phyloP scores from a whole-genome alignment of 2,113 vertebrate genomes.

The Phalacrocorax brasilianus region DNA sequence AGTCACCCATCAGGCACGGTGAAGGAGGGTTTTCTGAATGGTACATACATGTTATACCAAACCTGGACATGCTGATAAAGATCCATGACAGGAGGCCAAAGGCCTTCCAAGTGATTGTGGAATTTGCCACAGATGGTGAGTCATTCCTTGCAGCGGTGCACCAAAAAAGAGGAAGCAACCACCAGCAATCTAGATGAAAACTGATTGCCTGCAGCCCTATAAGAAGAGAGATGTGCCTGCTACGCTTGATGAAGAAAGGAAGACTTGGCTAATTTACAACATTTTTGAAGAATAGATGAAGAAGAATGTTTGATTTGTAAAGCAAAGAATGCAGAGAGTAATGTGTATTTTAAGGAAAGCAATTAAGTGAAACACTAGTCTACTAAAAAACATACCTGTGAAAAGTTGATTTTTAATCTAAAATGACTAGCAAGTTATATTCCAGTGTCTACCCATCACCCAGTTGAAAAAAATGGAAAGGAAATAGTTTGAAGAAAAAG shows the following conservation, averaged over 20 bases:
- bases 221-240: background rate
- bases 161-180: conserved; percentile 13
- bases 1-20: background rate
- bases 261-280: background rate
- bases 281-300: background rate
- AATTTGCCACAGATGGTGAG: background rate
- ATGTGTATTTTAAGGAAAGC: background rate
- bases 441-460: background rate
- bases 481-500: background rate
- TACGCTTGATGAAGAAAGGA: background rate
- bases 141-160: background rate
- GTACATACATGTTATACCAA: background rate
- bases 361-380: background rate
- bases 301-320: background rate
- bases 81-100: background rate
- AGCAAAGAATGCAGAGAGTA: background rate
- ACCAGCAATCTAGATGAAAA: background rate
- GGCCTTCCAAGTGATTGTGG: background rate
- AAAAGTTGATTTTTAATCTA: background rate
- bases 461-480: background rate
- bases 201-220: background rate
- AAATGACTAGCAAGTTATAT: background rate
- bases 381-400: background rate
- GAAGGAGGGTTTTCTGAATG: background rate
- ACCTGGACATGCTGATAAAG: background rate